Percentiles rank a stretch among this genome's conserved stretches.
These are phyloP conservation scores for Cryptosula pallasiana DNA, from an alignment of 2,888 invertebrate species.

Conservation along the genomic window DNA sequence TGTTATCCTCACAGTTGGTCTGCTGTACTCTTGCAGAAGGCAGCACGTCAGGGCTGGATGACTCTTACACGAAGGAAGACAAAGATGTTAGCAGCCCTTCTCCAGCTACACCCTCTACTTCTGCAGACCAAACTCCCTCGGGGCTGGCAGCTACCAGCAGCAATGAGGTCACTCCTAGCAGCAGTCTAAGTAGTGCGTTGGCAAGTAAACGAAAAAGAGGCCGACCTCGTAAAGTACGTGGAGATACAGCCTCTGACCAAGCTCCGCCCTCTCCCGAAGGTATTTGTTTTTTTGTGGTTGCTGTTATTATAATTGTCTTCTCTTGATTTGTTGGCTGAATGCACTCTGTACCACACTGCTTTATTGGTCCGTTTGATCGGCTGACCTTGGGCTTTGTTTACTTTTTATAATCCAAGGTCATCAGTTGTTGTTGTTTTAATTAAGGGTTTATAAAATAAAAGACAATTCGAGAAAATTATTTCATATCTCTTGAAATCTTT, in stretches of 20 bases:
- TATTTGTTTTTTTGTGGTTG: not conserved
- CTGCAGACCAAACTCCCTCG: not conserved
- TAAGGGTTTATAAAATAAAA: no score
- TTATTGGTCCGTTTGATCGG: no score
- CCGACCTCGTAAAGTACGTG: not conserved
- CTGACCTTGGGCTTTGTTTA: no score
- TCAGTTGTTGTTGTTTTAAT: no score
- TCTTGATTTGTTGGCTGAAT: not conserved
- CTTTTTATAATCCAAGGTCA: no score
- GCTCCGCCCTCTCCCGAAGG: not conserved
- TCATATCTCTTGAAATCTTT: no score
- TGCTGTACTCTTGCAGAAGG: no score
- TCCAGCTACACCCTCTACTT: constrained; percentile 3
- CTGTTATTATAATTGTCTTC: not conserved
- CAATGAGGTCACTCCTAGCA: not conserved
- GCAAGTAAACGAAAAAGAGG: constrained; percentile 4
- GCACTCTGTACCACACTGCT: no score
- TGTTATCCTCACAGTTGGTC: no score
- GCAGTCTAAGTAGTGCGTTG: not conserved
- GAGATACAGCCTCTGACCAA: not conserved
- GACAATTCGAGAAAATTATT: no score
- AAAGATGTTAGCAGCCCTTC: not conserved
- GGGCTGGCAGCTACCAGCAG: not conserved
- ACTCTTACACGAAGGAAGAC: constrained; percentile 1
- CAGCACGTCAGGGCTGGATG: not conserved